phyloP scores from a whole-genome alignment of 1,140 invertebrate genomes.

The Drosophila simulans region DNA sequence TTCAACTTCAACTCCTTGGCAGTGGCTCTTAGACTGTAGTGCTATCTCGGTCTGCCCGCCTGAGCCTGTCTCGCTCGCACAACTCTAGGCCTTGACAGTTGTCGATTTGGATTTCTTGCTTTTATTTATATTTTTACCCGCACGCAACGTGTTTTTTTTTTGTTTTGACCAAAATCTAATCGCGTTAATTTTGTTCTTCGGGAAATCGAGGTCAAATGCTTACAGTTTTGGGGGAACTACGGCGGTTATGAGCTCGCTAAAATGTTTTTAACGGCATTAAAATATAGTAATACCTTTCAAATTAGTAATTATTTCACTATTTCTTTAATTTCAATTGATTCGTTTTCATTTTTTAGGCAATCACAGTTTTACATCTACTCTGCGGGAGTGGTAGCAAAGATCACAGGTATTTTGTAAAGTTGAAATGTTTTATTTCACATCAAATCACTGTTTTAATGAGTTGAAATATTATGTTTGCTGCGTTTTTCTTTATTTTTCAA shows the following conservation, averaged over 20 bases:
- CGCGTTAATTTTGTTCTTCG: constrained; percentile 24
- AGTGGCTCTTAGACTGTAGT: constrained; percentile 44
- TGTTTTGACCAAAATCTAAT: constrained; percentile 52
- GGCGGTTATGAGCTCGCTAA: neutral
- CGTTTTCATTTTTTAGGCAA: neutral
- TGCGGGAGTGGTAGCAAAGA: neutral
- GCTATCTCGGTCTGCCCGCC: constrained; percentile 5
- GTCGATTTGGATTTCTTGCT: constrained; percentile 10
- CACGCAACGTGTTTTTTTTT: constrained; percentile 17
- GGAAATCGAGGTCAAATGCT: constrained; percentile 22
- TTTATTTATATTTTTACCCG: constrained; percentile 18
- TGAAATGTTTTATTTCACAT: constrained; percentile 3
- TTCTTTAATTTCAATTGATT: neutral
- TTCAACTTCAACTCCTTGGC: constrained; percentile 3
- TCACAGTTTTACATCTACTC: constrained; percentile 13
- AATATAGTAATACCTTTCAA: neutral
- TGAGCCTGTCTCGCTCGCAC: neutral
- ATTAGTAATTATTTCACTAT: neutral
- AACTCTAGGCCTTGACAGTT: constrained; percentile 44
- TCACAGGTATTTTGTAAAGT: neutral
- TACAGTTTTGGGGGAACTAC: constrained; percentile 43
- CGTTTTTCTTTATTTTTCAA: constrained; percentile 2
- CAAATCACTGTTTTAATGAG: constrained; percentile 24
- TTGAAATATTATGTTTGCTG: constrained; percentile 3
- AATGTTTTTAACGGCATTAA: neutral